Percentiles rank a stretch among this genome's conserved stretches.
phyloP scores from a whole-genome alignment of 2,113 vertebrate genomes.

The Mormoops blainvillei region DNA sequence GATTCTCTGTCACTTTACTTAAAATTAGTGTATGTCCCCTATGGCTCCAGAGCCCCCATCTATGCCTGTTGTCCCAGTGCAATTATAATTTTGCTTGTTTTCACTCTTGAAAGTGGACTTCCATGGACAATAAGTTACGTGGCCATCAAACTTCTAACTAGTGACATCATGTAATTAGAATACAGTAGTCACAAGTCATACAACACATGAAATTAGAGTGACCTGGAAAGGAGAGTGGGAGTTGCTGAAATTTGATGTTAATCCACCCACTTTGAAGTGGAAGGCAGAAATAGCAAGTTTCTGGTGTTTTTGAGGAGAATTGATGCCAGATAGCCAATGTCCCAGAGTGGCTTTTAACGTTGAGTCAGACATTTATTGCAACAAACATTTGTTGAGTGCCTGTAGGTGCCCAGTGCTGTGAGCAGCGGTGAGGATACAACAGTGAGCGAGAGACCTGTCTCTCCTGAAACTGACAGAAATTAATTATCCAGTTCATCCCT shows the following conservation, averaged over 20 bases:
- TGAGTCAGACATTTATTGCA: background rate
- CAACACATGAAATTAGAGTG: background rate
- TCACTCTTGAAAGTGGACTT: background rate
- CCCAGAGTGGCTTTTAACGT: background rate
- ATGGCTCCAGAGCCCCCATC: too few species aligned
- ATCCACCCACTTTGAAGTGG: background rate
- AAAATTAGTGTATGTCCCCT: background rate
- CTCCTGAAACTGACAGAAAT: background rate
- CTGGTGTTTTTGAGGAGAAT: background rate
- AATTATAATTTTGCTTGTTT: background rate
- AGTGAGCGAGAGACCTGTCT: too few species aligned
- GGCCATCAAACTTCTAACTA: too few species aligned
- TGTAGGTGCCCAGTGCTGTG: rapidly evolving
- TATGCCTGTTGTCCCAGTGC: background rate
- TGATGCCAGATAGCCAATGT: background rate
- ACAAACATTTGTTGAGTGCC: background rate
- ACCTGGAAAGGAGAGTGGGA: background rate
- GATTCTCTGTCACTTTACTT: background rate
- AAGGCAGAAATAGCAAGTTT: background rate
- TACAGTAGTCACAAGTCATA: background rate
- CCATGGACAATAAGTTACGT: background rate
- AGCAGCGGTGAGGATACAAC: rapidly evolving
- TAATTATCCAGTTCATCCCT: rapidly evolving
- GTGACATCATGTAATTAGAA: too few species aligned
- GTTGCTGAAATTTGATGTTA: background rate